phyloP scores from a whole-genome alignment of 2,797 vertebrate species.

The Myotis pilosus region DNA sequence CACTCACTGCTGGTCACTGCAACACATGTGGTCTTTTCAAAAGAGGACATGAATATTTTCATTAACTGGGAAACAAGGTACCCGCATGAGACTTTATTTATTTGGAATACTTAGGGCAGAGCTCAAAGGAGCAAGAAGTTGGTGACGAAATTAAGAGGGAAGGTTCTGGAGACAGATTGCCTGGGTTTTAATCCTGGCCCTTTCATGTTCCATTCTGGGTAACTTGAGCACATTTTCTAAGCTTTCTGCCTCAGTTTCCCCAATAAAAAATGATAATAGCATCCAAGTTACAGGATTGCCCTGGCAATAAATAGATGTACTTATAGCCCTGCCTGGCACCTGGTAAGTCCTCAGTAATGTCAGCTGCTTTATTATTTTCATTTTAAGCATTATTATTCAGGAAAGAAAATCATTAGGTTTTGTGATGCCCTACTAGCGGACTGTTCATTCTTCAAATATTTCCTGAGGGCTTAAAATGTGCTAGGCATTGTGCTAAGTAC shows the following conservation, averaged over 20 bases:
- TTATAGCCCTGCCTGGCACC: neutral
- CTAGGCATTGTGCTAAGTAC: neutral
- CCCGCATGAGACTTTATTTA: neutral
- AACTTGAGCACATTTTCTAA: neutral
- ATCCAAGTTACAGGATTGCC: neutral
- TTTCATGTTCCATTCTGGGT: neutral
- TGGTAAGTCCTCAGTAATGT: neutral
- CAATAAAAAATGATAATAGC: neutral
- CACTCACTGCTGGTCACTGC: constrained; percentile 42
- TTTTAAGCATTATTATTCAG: neutral
- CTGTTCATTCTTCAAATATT: neutral
- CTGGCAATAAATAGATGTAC: neutral
- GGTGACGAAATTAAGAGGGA: constrained; percentile 45
- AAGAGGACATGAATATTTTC: constrained; percentile 48
- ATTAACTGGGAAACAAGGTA: constrained; percentile 6
- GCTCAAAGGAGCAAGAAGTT: neutral
- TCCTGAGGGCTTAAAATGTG: neutral
- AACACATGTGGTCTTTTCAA: constrained; percentile 60
- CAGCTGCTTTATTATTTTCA: neutral
- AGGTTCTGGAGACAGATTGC: constrained; percentile 18
- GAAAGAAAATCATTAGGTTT: neutral
- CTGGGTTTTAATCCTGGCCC: neutral
- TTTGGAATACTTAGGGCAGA: neutral
- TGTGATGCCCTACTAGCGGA: neutral
- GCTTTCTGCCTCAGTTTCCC: neutral